These are phyloP conservation scores for Drosophila seguyi DNA, from an alignment of 1,140 invertebrate species.

Conservation along the genomic window DNA sequence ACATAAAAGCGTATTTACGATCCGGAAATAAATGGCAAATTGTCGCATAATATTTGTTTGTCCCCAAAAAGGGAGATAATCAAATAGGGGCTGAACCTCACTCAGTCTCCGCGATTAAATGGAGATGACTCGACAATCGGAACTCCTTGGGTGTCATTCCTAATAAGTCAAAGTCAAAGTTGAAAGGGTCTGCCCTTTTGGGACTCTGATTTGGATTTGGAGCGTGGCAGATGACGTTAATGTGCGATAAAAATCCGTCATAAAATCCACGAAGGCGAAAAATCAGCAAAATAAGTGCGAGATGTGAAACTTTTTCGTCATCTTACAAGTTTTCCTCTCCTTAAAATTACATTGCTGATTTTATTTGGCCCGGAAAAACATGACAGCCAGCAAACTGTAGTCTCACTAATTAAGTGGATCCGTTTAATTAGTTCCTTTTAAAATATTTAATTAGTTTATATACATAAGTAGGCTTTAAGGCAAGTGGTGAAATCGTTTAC, in stretches of 20 bases:
- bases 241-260: slow-evolving; percentile 38
- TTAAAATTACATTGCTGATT: slow-evolving; percentile 1
- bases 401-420: background rate
- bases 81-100: slow-evolving; percentile 26
- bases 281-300: slow-evolving; percentile 1
- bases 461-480: background rate
- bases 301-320: slow-evolving; percentile 25
- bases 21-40: slow-evolving; percentile 57
- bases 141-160: slow-evolving; percentile 13
- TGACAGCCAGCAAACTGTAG: background rate
- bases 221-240: slow-evolving; percentile 44
- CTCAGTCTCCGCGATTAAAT: slow-evolving; percentile 16
- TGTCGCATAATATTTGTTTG: slow-evolving; percentile 58
- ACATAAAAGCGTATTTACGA: slow-evolving; percentile 56
- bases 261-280: slow-evolving; percentile 11
- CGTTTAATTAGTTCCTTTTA: background rate
- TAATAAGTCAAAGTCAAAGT: slow-evolving; percentile 28
- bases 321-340: slow-evolving; percentile 12
- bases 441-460: slow-evolving; percentile 7
- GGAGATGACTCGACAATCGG: slow-evolving; percentile 36
- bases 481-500: background rate
- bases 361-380: background rate
- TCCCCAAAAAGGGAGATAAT: slow-evolving; percentile 15
- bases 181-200: background rate
- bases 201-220: background rate